phyloP scores from a whole-genome alignment of 1,140 invertebrate genomes.

The Drosophila murphyi region DNA sequence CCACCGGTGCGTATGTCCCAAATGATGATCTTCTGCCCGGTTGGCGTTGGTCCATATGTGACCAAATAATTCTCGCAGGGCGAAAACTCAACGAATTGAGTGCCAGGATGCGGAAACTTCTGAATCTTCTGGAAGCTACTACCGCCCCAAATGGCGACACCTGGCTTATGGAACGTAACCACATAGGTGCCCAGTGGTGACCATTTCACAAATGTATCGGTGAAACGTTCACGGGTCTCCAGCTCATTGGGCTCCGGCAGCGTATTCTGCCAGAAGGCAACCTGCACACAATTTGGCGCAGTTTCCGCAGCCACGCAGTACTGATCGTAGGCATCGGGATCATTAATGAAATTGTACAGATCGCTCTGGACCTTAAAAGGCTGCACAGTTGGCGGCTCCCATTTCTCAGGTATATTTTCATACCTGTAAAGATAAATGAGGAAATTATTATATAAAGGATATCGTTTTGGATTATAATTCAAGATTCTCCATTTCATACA shows the following conservation, averaged over 20 bases:
- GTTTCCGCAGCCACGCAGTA: constrained; percentile 95
- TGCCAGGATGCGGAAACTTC: constrained; percentile 95
- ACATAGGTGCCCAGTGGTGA: constrained; percentile 98
- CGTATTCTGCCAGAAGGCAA: constrained; percentile 96
- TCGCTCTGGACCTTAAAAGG: constrained; percentile 95
- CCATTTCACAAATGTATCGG: constrained; percentile 97
- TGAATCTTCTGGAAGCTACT: constrained; percentile 96
- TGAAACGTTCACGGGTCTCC: constrained; percentile 90
- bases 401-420: constrained; percentile 95
- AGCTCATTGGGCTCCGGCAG: constrained; percentile 93
- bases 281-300: constrained; percentile 87
- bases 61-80: constrained; percentile 98
- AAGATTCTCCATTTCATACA: too few relatives aligned
- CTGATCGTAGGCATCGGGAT: constrained; percentile 97
- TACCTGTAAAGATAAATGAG: constrained; percentile 87
- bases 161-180: constrained; percentile 97
- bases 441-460: background rate
- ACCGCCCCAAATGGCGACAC: constrained; percentile 98
- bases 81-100: constrained; percentile 98
- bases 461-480: too few relatives aligned
- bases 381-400: constrained; percentile 94
- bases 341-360: constrained; percentile 95
- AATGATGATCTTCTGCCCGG: constrained; percentile 90
- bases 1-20: constrained; percentile 98
- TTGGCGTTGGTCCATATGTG: constrained; percentile 93